Evolutionary conservation across 2,797 vertebrate genomes (phyloP), one percentile per base, ranked within the genome.

Genomic region (Diceros bicornis): DNA sequence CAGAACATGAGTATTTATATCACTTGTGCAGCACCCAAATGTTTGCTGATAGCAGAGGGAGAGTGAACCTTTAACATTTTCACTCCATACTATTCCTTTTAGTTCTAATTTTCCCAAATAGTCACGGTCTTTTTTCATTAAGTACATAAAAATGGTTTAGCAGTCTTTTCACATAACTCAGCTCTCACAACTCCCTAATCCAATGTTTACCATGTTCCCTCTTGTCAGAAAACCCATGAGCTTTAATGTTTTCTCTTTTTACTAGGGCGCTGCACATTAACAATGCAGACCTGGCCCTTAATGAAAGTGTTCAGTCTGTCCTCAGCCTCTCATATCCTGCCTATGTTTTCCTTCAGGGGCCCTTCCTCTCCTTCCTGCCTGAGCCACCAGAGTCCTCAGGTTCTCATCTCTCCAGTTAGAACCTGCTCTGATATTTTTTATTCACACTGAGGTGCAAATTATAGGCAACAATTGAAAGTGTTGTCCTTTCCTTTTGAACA

Each of bases 121-220:
- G 14, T 79, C 52, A 21, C 23, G 21, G 23, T 44, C 55, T 92
- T 44, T 61, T 44, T 37, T 57, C 27, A 41, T 93, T 87, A 89
- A 75, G 14, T 41, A 55, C 69, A 61, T 17, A 86, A 29, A 66
- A 88, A 59, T 34, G 29, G 37, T 37, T 72, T 68, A 72, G 71
- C 68, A 41, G 20, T 59, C 41, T 88, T 88, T 88, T 75, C 90
- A 69, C 25, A 17, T 91, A 81, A 62, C 81, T 92, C 68, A 20
- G 27, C 41, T 91, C 52, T 71, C n/a, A 32, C 21, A 89, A 0
- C 21, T 77, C 55, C 50, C n/a, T 71, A 13, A 72, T 52, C 83
- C 77, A 52, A 44, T 89, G 47, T 44, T 92, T 62, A 25, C 77
- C 59, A 2, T 50, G 20, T 75, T 96, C n/a, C 16, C 14, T 82